These are phyloP conservation scores for Hydrotaea cyrtoneurina DNA, from an alignment of 2,888 invertebrate species.

Conservation along the genomic window DNA sequence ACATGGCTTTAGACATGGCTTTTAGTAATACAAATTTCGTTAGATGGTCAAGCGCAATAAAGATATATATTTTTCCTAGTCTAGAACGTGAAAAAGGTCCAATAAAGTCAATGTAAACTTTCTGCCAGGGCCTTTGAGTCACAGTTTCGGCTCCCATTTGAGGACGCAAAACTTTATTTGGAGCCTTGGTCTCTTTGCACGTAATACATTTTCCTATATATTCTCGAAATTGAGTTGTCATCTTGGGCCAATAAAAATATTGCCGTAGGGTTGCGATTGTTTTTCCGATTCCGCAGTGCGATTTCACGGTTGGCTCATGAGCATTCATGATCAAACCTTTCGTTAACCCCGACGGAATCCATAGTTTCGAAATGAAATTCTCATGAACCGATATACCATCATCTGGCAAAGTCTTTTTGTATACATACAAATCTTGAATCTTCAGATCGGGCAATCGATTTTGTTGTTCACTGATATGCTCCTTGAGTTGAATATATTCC, in stretches of 20 bases:
- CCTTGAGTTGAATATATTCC: no score
- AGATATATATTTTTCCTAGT: neutral
- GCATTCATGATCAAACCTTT: neutral
- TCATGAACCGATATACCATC: conserved; percentile 22
- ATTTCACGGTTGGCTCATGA: neutral
- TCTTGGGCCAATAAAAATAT: neutral
- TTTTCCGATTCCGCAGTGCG: neutral
- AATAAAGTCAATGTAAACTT: neutral
- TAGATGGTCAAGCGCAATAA: neutral
- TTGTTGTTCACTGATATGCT: neutral
- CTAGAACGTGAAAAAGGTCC: neutral
- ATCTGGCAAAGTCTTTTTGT: conserved; percentile 21
- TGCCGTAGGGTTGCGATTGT: neutral
- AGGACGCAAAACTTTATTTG: neutral
- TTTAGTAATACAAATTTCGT: neutral
- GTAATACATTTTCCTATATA: neutral
- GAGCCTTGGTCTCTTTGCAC: neutral
- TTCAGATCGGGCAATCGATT: conserved; percentile 20
- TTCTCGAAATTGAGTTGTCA: neutral
- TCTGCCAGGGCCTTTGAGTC: neutral
- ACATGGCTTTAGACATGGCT: neutral
- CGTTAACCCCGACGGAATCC: neutral
- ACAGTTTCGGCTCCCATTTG: neutral
- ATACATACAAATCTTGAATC: no score
- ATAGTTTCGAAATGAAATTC: conserved; percentile 30